Evolutionary conservation across 2,888 invertebrate genomes (phyloP).

Genomic region (Elegia similella): DNA sequence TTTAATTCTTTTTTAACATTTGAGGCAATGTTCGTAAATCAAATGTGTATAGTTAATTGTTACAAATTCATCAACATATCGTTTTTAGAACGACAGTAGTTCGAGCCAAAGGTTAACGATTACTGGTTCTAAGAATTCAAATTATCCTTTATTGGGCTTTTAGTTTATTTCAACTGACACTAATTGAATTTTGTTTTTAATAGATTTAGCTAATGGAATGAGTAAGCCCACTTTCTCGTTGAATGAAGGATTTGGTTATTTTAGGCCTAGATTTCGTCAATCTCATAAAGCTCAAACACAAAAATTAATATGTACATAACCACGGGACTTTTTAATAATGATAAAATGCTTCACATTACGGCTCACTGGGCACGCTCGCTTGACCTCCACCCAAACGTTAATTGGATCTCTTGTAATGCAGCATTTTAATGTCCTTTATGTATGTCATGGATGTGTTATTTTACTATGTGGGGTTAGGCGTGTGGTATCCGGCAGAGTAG

Average conservation of each 20-base stretch:
- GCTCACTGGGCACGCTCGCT: conserved; percentile 12
- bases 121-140: conserved; percentile 6
- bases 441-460: conserved; percentile 1
- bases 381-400: conserved; percentile 11
- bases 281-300: too few species aligned
- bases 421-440: background rate
- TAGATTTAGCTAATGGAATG: too few species aligned
- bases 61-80: conserved; percentile 10
- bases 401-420: conserved; percentile 10
- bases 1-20: too few species aligned
- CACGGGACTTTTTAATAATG: conserved; percentile 34
- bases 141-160: background rate
- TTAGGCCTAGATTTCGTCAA: too few species aligned
- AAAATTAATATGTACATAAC: background rate
- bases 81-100: conserved; percentile 5
- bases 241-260: too few species aligned
- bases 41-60: conserved; percentile 8
- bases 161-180: background rate
- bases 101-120: background rate
- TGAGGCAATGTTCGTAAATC: too few species aligned
- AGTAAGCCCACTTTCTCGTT: too few species aligned
- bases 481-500: too few species aligned
- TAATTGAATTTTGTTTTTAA: background rate
- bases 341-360: conserved; percentile 13
- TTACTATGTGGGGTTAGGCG: background rate